A percentile compares a stretch with the other conserved stretches of the same genome.
These are phyloP conservation scores for Stenolophus ochropezus DNA, from an alignment of 2,888 invertebrate species.

Conservation along the genomic window DNA sequence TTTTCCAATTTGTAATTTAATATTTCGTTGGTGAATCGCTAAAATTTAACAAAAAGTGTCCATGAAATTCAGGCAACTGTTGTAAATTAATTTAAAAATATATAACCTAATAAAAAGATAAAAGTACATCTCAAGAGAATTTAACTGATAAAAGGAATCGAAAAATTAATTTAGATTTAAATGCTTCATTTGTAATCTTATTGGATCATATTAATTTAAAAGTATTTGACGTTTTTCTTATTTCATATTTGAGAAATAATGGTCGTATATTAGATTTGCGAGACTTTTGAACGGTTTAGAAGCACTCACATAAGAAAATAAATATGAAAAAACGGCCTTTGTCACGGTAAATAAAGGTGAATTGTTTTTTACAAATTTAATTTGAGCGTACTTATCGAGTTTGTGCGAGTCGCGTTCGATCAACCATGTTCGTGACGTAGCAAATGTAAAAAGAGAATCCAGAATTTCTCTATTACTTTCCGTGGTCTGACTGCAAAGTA, in stretches of 20 bases:
- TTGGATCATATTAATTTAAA: not conserved
- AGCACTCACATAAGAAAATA: not conserved
- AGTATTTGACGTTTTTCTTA: not conserved
- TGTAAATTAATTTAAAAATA: no score
- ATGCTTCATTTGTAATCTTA: not conserved
- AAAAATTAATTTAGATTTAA: no score
- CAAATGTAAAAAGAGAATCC: slow-evolving; percentile 30
- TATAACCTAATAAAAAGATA: no score
- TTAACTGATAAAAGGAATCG: no score
- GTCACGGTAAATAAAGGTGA: not conserved
- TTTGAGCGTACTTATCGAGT: slow-evolving; percentile 16
- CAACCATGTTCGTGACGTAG: slow-evolving; percentile 9
- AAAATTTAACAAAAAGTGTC: no score
- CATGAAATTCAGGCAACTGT: no score
- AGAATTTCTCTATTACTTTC: slow-evolving; percentile 16
- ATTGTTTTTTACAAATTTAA: slow-evolving; percentile 18
- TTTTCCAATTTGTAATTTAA: no score
- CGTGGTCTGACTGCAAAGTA: slow-evolving; percentile 17
- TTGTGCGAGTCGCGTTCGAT: slow-evolving; percentile 31
- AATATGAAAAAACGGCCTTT: not conserved
- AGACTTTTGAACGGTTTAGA: not conserved
- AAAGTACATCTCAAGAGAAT: no score
- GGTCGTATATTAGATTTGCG: not conserved
- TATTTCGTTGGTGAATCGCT: no score
- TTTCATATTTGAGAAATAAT: not conserved